A percentile compares a stretch with the other conserved stretches of the same genome.
Evolutionary conservation across 92 coral and sea anemone genomes (phyloP).

Genomic region (Palythoa grandiflora): DNA sequence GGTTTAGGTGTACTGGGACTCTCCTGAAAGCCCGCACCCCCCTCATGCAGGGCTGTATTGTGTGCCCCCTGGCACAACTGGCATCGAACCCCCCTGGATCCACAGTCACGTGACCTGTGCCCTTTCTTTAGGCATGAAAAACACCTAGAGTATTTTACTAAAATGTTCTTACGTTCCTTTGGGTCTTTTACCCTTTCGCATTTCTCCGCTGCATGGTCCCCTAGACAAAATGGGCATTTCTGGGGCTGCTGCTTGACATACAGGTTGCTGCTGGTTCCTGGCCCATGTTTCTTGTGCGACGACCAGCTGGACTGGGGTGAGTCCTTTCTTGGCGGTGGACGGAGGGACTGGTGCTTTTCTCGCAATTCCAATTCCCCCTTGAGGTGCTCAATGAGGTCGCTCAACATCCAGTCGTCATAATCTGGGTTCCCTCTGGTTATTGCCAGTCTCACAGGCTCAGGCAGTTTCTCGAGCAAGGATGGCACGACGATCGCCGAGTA

Average conservation of each 20-base stretch:
- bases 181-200: too few species aligned
- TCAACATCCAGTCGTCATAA: neutral
- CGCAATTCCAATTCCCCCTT: neutral
- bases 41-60: slow-evolving; percentile 1
- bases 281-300: neutral
- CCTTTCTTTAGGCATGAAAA: too few species aligned
- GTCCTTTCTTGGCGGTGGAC: neutral
- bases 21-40: neutral
- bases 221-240: too few species aligned
- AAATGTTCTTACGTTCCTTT: too few species aligned
- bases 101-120: neutral
- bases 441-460: neutral
- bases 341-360: neutral
- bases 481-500: too few species aligned
- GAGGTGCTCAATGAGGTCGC: neutral
- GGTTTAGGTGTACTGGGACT: too few species aligned
- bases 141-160: too few species aligned
- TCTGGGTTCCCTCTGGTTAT: neutral
- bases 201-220: too few species aligned
- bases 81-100: neutral
- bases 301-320: neutral
- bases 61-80: neutral
- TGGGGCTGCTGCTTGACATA: neutral
- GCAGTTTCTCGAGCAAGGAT: neutral
- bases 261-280: neutral